Percentiles rank a stretch among this genome's conserved stretches.
Conservation (phyloP, 2,797 vertebrate genomes). For the Helostoma temminkii region DNA sequence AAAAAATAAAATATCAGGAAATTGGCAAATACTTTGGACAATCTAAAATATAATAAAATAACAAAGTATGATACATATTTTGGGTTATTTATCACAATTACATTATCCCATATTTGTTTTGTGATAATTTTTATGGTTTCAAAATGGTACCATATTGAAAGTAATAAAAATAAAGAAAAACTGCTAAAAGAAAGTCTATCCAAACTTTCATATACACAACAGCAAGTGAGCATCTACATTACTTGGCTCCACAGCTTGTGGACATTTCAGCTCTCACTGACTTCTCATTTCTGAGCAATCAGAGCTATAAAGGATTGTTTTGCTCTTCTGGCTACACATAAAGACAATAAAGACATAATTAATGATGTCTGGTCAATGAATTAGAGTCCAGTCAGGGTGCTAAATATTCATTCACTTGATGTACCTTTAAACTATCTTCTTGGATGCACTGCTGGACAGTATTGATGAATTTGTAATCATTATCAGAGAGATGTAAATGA, state of each 20-base stretch:
- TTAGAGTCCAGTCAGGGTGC: conserved; percentile 24
- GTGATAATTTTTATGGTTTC: too few species aligned
- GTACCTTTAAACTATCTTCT: conserved; percentile 25
- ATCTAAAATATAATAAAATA: too few species aligned
- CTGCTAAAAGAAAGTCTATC: too few species aligned
- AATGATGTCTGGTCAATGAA: conserved; percentile 29
- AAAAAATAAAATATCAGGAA: too few species aligned
- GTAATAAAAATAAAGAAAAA: too few species aligned
- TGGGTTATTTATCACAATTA: too few species aligned
- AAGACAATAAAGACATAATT: conserved; percentile 29
- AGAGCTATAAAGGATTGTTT: conserved; percentile 6
- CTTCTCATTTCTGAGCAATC: conserved; percentile 15
- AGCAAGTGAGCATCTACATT: conserved; percentile 15
- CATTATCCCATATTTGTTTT: too few species aligned
- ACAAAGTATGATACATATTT: too few species aligned
- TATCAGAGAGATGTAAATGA: conserved; percentile 5
- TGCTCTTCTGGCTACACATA: neutral
- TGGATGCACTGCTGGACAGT: conserved; percentile 7
- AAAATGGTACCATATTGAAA: too few species aligned
- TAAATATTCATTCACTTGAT: conserved; percentile 30
- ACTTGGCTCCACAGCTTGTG: conserved; percentile 4
- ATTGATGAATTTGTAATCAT: conserved; percentile 30
- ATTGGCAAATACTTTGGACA: too few species aligned
- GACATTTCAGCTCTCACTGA: conserved; percentile 18
- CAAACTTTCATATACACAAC: neutral